A percentile compares a stretch with the other conserved stretches of the same genome.
Evolutionary conservation across 64 coral and sea anemone genomes (phyloP).

Genomic region (Montipora cactus): DNA sequence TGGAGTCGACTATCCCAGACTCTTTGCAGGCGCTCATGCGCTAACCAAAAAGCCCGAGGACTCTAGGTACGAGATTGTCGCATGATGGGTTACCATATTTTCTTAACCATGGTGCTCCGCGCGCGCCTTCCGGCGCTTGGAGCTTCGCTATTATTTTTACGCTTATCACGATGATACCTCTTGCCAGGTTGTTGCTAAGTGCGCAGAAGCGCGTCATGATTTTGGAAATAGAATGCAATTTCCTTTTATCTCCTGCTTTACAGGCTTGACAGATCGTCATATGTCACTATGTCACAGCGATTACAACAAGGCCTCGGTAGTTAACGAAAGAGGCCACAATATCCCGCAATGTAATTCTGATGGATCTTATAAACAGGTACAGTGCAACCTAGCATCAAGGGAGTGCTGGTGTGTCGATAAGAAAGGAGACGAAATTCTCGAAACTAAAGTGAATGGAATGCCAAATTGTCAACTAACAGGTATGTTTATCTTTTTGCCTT

Average conservation of each 20-base stretch:
- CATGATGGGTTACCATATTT: too few species aligned
- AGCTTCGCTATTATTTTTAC: too few species aligned
- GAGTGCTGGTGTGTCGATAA: constrained; percentile 75
- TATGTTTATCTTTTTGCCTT: background rate
- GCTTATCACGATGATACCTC: too few species aligned
- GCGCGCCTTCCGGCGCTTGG: too few species aligned
- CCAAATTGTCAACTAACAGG: constrained; percentile 42
- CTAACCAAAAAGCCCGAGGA: too few species aligned
- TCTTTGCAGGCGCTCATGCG: too few species aligned
- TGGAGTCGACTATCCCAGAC: too few species aligned
- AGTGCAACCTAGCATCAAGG: constrained; percentile 16
- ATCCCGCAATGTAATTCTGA: constrained; percentile 17
- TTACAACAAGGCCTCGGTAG: constrained; percentile 35
- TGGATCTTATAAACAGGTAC: constrained; percentile 57
- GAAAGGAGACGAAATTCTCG: background rate
- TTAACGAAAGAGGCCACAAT: background rate
- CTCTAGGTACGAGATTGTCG: too few species aligned
- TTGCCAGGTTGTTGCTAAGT: too few species aligned
- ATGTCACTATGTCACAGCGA: constrained; percentile 44
- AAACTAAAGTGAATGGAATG: constrained; percentile 24
- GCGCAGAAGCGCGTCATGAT: too few species aligned
- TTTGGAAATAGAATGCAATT: background rate
- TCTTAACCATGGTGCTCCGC: too few species aligned
- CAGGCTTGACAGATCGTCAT: background rate
- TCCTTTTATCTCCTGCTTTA: background rate